These are phyloP conservation scores for Tillus elongatus DNA, from an alignment of 2,888 invertebrate species.

Conservation along the genomic window DNA sequence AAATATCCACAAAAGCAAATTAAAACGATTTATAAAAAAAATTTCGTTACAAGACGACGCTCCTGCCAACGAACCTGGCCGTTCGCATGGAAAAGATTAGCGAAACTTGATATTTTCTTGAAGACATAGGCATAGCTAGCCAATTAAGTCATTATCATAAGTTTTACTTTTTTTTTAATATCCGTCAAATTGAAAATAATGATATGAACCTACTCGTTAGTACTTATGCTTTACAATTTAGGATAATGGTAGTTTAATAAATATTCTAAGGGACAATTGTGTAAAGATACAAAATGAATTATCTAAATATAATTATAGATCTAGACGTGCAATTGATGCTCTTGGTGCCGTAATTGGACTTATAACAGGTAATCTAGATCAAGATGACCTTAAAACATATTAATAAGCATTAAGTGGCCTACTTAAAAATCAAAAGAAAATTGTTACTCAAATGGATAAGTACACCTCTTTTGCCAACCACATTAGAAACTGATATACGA, in stretches of 20 bases:
- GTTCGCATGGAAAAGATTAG: neutral
- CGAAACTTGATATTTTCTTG: neutral
- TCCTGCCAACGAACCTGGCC: neutral
- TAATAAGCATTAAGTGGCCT: no score
- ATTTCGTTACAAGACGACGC: neutral
- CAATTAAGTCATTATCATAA: neutral
- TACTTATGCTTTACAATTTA: neutral
- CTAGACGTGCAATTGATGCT: conserved; percentile 5
- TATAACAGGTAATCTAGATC: no score
- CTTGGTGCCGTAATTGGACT: no score
- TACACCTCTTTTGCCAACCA: no score
- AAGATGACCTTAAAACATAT: no score
- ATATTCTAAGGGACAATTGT: neutral
- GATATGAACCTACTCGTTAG: neutral
- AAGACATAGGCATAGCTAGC: no score
- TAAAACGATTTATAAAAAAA: conserved; percentile 15
- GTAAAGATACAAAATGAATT: conserved; percentile 1
- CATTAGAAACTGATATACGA: no score
- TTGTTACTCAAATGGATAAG: no score
- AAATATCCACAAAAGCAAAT: neutral
- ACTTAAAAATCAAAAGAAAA: no score
- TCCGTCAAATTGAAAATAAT: neutral
- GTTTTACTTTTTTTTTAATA: conserved; percentile 4
- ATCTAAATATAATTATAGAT: neutral
- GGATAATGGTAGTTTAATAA: neutral